Base-by-base conservation (phyloP, 2,888 invertebrate species). In the Sepiola atlantica region DNA sequence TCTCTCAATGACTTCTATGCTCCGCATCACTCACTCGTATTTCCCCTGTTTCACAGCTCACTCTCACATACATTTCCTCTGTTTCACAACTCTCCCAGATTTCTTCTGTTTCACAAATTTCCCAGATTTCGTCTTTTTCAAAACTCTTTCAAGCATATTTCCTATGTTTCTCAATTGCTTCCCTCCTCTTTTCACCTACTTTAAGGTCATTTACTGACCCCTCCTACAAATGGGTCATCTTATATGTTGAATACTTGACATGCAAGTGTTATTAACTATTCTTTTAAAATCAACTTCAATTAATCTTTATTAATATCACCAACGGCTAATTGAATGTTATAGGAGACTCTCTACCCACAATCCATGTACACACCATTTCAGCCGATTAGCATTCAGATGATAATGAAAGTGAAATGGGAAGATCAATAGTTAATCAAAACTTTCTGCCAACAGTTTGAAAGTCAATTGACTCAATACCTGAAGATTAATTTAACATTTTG, bases 231-330 rank as follows among this genome's bases (percentile, higher is more conserved):
- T 61, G 21, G 8, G 21, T 61, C 24, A 8, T 77, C n/a, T 77
- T 77, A n/a, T 12, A 77, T n/a, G n/a, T n/a, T n/a, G 14, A 14
- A 77, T n/a, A 77, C 77, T 21, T n/a, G 77, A 2, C 45, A 77
- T 77, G 16, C 16, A 77, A 32, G 77, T 77, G n/a, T n/a, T n/a
- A 77, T 77, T 32, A 77, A 32, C 16, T 77, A 12, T 77, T 57
- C 57, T 57, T 77, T 77, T 21, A 21, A 21, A 61, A 77, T 77
- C 77, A 77, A 32, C n/a, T n/a, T 77, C 32, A n/a, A 77, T 77
- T 77, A 77, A 77, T 77, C 77, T 77, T 77, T 77, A 77, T 77
- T 77, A 77, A 77, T 77, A 77, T 77, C n/a, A 77, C 77, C 16
- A 77, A 77, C 77, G 4, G 77, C n/a, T 77, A n/a, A 77, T 77